Conservation (phyloP, 2,888 invertebrate species). For the Ophioninae sp. region DNA sequence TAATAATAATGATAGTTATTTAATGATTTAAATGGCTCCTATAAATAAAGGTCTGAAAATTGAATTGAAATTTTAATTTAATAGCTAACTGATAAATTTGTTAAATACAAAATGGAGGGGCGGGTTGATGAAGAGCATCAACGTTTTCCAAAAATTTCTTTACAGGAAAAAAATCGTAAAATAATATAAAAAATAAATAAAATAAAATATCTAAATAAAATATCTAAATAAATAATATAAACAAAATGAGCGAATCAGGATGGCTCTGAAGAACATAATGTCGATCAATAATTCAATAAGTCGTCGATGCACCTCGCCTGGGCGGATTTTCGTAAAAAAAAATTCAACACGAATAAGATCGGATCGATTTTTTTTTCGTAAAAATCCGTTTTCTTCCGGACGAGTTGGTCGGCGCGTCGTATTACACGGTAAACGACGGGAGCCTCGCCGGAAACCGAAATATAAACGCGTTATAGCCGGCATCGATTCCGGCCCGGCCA, state of each 20-base stretch:
- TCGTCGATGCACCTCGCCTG: background rate
- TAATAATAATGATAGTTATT: background rate
- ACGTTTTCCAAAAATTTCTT: background rate
- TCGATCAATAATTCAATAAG: conserved; percentile 31
- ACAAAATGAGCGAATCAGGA: background rate
- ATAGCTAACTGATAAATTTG: conserved; percentile 66
- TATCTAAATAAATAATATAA: conserved; percentile 30
- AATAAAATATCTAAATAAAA: background rate
- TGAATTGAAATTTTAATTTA: conserved; percentile 62
- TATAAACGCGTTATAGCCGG: conserved; percentile 67
- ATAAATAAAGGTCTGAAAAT: conserved; percentile 35
- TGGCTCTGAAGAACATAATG: background rate
- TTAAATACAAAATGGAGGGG: conserved; percentile 55
- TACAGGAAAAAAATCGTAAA: too few species aligned
- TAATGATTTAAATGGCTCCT: background rate
- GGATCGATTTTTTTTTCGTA: conserved; percentile 22
- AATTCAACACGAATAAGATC: background rate
- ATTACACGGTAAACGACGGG: conserved; percentile 25
- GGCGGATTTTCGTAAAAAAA: background rate
- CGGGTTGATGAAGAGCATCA: conserved; percentile 6
- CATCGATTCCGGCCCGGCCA: conserved; percentile 63
- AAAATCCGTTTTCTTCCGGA: conserved; percentile 40
- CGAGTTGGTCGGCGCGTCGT: conserved; percentile 5
- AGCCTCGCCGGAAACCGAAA: conserved; percentile 58
- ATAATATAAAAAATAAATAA: too few species aligned